These are phyloP conservation scores for Acanthurus leucopareius DNA, from an alignment of 2,797 vertebrate species.

Conservation along the genomic window DNA sequence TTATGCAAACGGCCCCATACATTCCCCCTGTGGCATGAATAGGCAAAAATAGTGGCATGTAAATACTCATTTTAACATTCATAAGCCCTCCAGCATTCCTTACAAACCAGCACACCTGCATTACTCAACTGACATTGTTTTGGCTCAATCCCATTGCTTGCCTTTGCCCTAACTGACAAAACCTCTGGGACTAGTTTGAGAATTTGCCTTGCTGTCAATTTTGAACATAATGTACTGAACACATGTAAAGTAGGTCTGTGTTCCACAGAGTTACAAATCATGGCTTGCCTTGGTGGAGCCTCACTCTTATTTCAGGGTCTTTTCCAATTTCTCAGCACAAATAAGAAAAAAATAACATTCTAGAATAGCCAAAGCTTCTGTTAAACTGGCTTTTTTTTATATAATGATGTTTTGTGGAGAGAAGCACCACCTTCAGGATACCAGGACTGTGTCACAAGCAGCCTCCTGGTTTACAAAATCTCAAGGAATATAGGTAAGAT, in stretches of 20 bases:
- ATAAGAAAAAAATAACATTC: not conserved
- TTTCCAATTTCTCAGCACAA: conserved; percentile 4
- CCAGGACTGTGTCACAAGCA: not conserved
- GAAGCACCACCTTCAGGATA: not conserved
- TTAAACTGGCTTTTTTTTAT: not conserved
- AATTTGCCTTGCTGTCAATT: conserved; percentile 11
- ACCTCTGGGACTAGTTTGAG: not conserved
- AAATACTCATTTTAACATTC: conserved; percentile 28
- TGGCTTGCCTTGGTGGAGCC: not conserved
- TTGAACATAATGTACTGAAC: conserved; percentile 9
- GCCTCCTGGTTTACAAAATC: conserved; percentile 5
- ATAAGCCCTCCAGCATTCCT: conserved; percentile 9
- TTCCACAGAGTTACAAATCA: not conserved
- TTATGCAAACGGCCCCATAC: conserved; percentile 21
- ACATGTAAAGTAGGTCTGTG: not conserved
- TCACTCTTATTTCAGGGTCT: not conserved
- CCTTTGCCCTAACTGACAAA: not conserved
- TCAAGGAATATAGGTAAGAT: conserved; percentile 21
- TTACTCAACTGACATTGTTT: not conserved
- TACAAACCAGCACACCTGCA: not conserved
- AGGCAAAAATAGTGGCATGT: conserved; percentile 4
- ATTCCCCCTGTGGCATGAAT: conserved; percentile 19
- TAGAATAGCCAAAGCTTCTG: not conserved
- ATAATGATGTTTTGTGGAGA: conserved; percentile 1
- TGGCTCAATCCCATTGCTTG: not conserved